Evolutionary conservation across 23 tunicate species (phyloP).

Genomic region (Styela clava): DNA sequence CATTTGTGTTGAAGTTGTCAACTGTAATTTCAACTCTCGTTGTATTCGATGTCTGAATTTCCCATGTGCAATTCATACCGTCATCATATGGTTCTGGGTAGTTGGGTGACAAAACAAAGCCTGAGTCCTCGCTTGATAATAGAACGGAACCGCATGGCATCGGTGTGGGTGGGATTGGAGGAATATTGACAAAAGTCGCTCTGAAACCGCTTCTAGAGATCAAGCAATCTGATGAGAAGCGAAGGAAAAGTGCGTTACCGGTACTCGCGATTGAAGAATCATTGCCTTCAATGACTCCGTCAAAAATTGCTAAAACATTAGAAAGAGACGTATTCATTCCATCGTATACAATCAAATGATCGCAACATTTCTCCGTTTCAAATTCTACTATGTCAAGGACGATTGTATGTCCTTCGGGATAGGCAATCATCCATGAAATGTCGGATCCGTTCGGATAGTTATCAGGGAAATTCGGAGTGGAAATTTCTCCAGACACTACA

Average conservation of each 20-base stretch:
- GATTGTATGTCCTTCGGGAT: slow-evolving; percentile 3
- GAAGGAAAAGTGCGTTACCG: not conserved
- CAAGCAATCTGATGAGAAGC: slow-evolving; percentile 25
- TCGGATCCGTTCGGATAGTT: slow-evolving; percentile 10
- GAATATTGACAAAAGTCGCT: not conserved
- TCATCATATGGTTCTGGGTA: not conserved
- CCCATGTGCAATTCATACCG: slow-evolving; percentile 6
- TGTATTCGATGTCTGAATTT: not conserved
- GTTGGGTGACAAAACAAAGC: slow-evolving; percentile 11
- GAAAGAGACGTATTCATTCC: not conserved
- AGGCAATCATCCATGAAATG: slow-evolving; percentile 6
- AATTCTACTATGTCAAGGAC: not conserved
- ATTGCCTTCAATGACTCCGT: not conserved
- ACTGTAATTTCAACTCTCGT: not conserved
- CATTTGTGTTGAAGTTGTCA: not conserved
- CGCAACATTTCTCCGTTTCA: slow-evolving; percentile 12
- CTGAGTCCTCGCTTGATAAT: not conserved
- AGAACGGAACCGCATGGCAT: slow-evolving; percentile 8
- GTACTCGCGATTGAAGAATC: not conserved
- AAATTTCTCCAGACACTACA: not conserved
- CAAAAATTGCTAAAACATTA: not conserved
- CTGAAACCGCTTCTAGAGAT: slow-evolving; percentile 13
- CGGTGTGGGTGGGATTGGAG: not conserved
- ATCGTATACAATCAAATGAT: slow-evolving; percentile 27
- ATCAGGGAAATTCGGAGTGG: slow-evolving; percentile 1